Conservation (phyloP, 2,113 vertebrate species). For the Pomatorhinus ruficollis region DNA sequence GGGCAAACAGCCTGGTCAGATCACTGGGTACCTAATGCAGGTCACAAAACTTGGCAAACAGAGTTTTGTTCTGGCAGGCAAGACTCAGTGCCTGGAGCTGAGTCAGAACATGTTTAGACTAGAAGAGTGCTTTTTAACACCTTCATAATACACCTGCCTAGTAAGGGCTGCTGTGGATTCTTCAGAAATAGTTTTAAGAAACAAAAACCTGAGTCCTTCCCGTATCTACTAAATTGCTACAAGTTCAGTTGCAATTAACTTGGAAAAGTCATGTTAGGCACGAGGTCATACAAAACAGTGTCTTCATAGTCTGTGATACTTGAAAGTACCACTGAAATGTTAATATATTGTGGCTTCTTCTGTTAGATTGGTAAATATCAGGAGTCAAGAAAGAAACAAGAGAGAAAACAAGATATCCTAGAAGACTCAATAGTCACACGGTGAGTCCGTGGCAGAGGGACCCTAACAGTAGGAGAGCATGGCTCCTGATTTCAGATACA, state of each 20-base stretch:
- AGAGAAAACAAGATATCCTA: background rate
- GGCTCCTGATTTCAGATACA: background rate
- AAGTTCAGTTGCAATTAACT: background rate
- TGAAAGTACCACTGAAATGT: background rate
- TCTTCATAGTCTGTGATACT: background rate
- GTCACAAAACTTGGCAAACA: background rate
- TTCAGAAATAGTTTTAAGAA: background rate
- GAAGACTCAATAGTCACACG: background rate
- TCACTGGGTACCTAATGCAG: background rate
- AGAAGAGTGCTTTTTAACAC: background rate
- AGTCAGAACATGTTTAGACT: background rate
- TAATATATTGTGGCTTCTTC: background rate
- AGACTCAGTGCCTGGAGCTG: background rate
- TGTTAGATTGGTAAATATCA: background rate
- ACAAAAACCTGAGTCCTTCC: background rate
- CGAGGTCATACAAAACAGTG: background rate
- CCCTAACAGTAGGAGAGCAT: background rate
- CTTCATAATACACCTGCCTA: background rate
- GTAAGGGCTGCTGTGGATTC: background rate
- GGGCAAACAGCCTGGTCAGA: background rate
- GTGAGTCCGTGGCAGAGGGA: background rate
- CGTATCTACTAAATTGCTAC: background rate
- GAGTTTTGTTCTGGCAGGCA: background rate
- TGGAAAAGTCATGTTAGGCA: background rate
- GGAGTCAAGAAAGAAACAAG: background rate